Percentiles rank a stretch among this genome's conserved stretches.
Conservation (phyloP, 2,113 vertebrate species). For the Jacana jacana region DNA sequence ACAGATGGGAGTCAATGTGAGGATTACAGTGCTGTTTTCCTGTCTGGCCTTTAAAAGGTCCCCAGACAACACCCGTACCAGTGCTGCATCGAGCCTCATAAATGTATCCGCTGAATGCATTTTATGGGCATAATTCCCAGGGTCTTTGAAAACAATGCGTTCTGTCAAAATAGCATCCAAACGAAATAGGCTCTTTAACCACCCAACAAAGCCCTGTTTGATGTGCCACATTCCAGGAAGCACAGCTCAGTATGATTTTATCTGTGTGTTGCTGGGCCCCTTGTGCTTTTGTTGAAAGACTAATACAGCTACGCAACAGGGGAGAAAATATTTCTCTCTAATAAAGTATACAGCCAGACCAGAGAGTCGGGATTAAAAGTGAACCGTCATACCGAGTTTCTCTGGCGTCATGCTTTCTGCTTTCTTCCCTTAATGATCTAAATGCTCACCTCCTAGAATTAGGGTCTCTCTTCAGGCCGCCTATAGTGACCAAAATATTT, state of each 20-base stretch:
- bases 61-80: neutral
- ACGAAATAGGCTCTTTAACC: neutral
- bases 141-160: slow-evolving; percentile 44
- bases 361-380: neutral
- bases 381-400: neutral
- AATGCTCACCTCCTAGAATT: neutral
- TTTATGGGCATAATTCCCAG: slow-evolving; percentile 37
- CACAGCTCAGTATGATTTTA: slow-evolving; percentile 50
- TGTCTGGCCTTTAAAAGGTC: slow-evolving; percentile 2
- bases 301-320: neutral
- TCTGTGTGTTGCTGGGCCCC: neutral
- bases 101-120: neutral
- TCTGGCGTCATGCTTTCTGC: neutral
- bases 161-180: slow-evolving; percentile 38
- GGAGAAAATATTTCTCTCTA: slow-evolving; percentile 1
- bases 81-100: neutral
- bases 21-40: neutral
- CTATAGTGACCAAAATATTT: neutral
- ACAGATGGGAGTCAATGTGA: neutral
- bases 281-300: slow-evolving; percentile 30
- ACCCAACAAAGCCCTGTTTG: slow-evolving; percentile 29
- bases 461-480: neutral
- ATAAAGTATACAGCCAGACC: neutral
- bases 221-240: slow-evolving; percentile 54
- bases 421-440: neutral